These are phyloP conservation scores for Orchestes rusci DNA, from an alignment of 2,888 invertebrate species.

Conservation along the genomic window DNA sequence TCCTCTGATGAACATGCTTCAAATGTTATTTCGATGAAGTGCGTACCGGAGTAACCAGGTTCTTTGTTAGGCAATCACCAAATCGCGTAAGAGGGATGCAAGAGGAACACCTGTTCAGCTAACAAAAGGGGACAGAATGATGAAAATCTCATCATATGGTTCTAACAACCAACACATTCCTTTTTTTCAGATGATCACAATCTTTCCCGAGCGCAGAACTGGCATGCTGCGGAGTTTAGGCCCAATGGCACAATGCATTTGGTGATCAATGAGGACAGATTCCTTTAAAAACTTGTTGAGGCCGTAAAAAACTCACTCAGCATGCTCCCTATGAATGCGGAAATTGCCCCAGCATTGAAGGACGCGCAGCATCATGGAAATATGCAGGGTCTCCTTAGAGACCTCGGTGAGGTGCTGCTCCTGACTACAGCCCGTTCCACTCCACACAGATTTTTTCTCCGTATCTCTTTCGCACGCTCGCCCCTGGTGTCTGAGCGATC, in stretches of 20 bases:
- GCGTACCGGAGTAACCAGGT: conserved; percentile 7
- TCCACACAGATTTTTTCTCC: too few species aligned
- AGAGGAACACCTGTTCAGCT: not conserved
- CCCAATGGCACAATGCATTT: conserved; percentile 3
- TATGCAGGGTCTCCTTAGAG: not conserved
- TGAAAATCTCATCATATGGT: not conserved
- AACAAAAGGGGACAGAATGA: not conserved
- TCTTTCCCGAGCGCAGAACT: conserved; percentile 5
- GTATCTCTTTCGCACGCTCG: too few species aligned
- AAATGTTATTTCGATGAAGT: conserved; percentile 9
- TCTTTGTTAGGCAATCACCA: not conserved
- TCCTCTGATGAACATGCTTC: conserved; percentile 6
- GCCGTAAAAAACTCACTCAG: not conserved
- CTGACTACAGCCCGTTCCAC: conserved; percentile 5
- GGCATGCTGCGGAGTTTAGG: conserved; percentile 6
- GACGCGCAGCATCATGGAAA: not conserved
- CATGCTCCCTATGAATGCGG: conserved; percentile 3
- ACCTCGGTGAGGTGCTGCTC: conserved; percentile 1
- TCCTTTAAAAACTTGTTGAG: not conserved
- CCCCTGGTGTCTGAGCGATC: too few species aligned
- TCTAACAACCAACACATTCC: conserved; percentile 6
- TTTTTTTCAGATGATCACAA: conserved; percentile 2
- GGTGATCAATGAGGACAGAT: conserved; percentile 2
- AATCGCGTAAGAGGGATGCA: not conserved
- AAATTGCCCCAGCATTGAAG: not conserved